Percentiles rank a stretch among this genome's conserved stretches.
phyloP scores from a whole-genome alignment of 1,140 invertebrate genomes.

The Varroa destructor region DNA sequence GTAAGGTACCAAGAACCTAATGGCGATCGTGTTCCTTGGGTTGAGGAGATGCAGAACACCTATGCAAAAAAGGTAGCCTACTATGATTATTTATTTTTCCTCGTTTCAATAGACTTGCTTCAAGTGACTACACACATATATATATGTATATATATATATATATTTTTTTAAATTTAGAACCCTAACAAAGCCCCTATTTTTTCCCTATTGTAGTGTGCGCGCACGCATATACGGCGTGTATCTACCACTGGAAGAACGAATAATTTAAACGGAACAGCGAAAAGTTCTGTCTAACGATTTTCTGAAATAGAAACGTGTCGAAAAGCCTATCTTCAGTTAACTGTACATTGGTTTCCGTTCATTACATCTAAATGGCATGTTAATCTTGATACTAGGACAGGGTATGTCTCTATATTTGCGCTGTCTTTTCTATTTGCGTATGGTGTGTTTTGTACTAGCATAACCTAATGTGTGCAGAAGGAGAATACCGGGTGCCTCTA shows the following conservation, averaged over 20 bases:
- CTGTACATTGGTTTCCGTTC: background rate
- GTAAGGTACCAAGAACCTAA: constrained; percentile 45
- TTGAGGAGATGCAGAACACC: constrained; percentile 40
- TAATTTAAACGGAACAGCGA: too few species aligned
- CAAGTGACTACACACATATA: constrained; percentile 28
- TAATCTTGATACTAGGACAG: background rate
- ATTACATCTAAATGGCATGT: constrained; percentile 29
- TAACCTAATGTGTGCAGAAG: constrained; percentile 33
- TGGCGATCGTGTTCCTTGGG: constrained; percentile 40
- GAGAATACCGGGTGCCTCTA: constrained; percentile 30
- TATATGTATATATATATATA: constrained; percentile 29
- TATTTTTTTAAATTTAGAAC: too few species aligned
- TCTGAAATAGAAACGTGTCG: too few species aligned
- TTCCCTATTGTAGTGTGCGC: too few species aligned
- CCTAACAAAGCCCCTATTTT: too few species aligned
- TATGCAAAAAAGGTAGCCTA: constrained; percentile 37
- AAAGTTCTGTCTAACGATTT: too few species aligned
- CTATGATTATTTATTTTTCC: too few species aligned
- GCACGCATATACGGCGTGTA: too few species aligned
- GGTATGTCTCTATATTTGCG: too few species aligned
- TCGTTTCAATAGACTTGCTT: too few species aligned
- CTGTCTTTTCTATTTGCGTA: constrained; percentile 26
- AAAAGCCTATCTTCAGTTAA: too few species aligned
- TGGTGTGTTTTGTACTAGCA: constrained; percentile 34
- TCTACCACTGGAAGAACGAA: too few species aligned